Evolutionary conservation across 2,797 vertebrate genomes (phyloP), one percentile per base, ranked within the genome.

Genomic region (Sylvia borin): DNA sequence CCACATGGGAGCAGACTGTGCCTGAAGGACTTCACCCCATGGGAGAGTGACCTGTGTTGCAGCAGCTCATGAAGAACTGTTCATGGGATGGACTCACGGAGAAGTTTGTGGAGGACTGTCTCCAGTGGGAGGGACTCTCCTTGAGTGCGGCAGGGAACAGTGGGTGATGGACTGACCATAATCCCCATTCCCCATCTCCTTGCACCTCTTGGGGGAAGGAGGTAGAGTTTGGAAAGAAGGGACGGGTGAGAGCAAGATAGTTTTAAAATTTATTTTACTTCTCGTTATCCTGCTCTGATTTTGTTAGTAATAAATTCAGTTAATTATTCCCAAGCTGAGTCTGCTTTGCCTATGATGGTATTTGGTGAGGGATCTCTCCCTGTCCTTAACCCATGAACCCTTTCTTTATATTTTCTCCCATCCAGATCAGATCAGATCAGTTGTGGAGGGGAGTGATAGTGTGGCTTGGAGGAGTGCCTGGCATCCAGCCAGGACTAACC

Each of bases 11-110:
- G 7, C 21, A 84, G 51, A 8, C 45, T 65, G 45, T 72, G 26
- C 53, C 12, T 34, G 31, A 53, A 58, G 58, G 25, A 34, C 15
- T 71, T 3, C n/a, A 53, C 7, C 15, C 21, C 0, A 0, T 27
- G 25, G 51, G 32, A 72, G 9, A 51, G 51, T 27, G 40, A 40
- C 14, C 18, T 16, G 7, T 19, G 13, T 20, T 32, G 45, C 8
- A 84, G 40, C 40, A 53, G 65, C 58, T 53, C 3, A 9, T 34
- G 38, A 17, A 53, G 25, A 71, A 3, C 20, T 83, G 29, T 38
- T 64, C 5, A 1, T 31, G 15, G 58, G 31, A 65, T 34, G 45
- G 26, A 53, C 21, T 72, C 51, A 19, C 0, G 0, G 65, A 83
- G 58, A 22, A 19, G 25, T 65, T 58, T 16, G 19, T 47, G 51